A percentile compares a stretch with the other conserved stretches of the same genome.
phyloP scores from a whole-genome alignment of 2,113 vertebrate genomes.

The Nycticorax nycticorax region DNA sequence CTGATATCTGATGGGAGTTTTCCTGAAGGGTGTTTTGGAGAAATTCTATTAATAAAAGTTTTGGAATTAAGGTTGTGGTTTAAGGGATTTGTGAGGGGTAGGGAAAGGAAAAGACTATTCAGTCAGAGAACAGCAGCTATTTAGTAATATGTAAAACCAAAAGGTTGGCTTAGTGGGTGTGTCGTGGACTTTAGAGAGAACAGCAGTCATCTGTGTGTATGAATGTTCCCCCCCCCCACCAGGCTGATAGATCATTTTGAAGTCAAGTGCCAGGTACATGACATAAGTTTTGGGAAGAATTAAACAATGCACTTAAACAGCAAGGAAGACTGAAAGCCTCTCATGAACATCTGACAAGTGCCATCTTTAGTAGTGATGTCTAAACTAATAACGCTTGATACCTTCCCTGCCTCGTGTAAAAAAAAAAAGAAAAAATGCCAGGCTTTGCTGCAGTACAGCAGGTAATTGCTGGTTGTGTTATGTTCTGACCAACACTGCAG shows the following conservation, averaged over 20 bases:
- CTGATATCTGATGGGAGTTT: neutral
- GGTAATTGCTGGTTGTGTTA: neutral
- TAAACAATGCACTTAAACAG: neutral
- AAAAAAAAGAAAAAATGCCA: neutral
- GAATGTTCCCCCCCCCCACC: neutral
- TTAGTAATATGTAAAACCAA: neutral
- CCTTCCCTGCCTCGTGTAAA: neutral
- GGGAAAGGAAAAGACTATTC: neutral
- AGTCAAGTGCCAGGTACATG: constrained; percentile 9
- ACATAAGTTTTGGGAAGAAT: constrained; percentile 18
- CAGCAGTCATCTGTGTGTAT: neutral
- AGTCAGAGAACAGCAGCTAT: neutral
- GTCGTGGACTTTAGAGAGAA: neutral
- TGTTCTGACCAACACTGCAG: constrained; percentile 34
- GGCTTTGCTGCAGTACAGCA: neutral
- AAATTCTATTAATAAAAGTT: neutral
- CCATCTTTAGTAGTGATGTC: neutral
- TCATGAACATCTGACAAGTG: neutral
- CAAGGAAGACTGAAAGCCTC: neutral
- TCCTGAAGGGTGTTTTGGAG: neutral
- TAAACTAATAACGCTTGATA: neutral
- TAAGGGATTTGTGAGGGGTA: neutral
- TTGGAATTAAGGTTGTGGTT: neutral
- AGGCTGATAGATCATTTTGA: neutral
- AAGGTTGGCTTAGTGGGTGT: neutral